Evolutionary conservation across 2,888 invertebrate species (phyloP).

Genomic region (Capitulum mitella): DNA sequence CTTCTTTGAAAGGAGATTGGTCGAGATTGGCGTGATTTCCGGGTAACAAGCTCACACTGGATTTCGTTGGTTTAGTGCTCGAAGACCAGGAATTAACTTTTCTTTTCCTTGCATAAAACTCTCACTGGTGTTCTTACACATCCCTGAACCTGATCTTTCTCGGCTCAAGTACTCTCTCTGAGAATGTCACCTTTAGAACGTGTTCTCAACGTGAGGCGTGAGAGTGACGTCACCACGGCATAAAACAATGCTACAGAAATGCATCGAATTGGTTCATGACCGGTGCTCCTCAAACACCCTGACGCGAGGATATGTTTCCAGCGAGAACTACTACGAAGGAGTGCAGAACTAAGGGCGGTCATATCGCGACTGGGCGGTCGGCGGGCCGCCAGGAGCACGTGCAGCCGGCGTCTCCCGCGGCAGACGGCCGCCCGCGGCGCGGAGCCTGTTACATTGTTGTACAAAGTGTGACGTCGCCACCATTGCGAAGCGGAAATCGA

Average conservation of each 20-base stretch:
- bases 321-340: not conserved
- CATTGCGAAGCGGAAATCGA: too few species aligned
- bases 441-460: not conserved
- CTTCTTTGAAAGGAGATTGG: too few species aligned
- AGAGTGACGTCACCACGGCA: too few species aligned
- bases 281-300: too few species aligned
- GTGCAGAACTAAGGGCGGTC: not conserved
- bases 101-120: not conserved
- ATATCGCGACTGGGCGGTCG: not conserved
- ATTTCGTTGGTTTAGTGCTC: not conserved
- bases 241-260: too few species aligned
- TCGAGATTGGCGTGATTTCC: too few species aligned
- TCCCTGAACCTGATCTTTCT: not conserved
- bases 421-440: too few species aligned
- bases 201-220: not conserved
- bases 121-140: too few species aligned
- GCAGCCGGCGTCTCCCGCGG: too few species aligned
- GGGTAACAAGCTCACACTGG: not conserved
- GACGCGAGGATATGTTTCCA: too few species aligned
- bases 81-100: not conserved
- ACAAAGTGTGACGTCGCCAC: not conserved
- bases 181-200: not conserved
- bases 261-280: too few species aligned
- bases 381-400: not conserved
- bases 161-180: not conserved